Evolutionary conservation across 1,140 invertebrate species (phyloP).

Genomic region (Drosophila azteca): DNA sequence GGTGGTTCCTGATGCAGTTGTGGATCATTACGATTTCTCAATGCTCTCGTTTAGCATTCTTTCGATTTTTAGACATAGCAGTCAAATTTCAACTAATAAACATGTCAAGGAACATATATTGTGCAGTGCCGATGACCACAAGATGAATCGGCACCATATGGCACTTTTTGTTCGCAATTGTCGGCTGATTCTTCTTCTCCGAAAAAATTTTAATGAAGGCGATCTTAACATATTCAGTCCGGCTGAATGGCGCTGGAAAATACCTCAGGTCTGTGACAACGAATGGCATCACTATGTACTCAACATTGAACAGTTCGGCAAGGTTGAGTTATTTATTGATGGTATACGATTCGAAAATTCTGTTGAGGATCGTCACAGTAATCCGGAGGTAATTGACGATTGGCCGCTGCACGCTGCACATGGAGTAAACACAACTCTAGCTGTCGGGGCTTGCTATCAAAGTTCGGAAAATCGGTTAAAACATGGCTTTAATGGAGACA

Average conservation of each 20-base stretch:
- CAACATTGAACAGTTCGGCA: conserved; percentile 95
- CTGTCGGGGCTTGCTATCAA: conserved; percentile 99
- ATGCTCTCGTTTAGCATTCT: conserved; percentile 91
- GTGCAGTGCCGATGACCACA: conserved; percentile 98
- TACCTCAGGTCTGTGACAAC: conserved; percentile 96
- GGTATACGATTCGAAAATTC: conserved; percentile 91
- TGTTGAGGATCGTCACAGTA: conserved; percentile 86
- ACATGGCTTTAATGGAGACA: conserved; percentile 82
- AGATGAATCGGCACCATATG: conserved; percentile 99
- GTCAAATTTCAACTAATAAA: conserved; percentile 87
- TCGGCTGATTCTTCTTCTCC: conserved; percentile 95
- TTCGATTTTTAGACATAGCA: conserved; percentile 90
- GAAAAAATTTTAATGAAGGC: conserved; percentile 95
- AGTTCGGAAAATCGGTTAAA: conserved; percentile 85
- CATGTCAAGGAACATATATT: conserved; percentile 97
- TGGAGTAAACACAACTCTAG: conserved; percentile 95
- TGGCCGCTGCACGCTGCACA: conserved; percentile 99
- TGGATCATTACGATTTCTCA: conserved; percentile 84
- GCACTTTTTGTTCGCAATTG: conserved; percentile 98
- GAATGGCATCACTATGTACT: conserved; percentile 99
- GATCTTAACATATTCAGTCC: conserved; percentile 98
- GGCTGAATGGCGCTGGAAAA: conserved; percentile 98
- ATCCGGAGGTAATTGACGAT: conserved; percentile 99
- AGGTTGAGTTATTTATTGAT: conserved; percentile 94
- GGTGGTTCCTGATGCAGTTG: conserved; percentile 90